A percentile compares a stretch with the other conserved stretches of the same genome.
These are phyloP conservation scores for Promerops cafer DNA, from an alignment of 2,113 vertebrate genomes.

Conservation along the genomic window DNA sequence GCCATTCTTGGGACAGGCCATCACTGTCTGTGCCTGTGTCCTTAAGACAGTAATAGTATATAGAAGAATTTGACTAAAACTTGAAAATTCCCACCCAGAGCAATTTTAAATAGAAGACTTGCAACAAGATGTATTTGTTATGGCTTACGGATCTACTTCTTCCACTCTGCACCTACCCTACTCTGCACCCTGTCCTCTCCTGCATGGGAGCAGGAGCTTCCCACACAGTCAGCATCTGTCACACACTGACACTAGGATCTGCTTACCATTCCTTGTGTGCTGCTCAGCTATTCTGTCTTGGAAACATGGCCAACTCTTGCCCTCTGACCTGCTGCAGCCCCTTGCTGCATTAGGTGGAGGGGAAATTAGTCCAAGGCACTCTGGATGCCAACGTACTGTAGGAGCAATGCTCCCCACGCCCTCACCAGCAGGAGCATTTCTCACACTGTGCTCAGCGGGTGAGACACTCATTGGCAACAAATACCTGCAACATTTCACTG, in stretches of 20 bases:
- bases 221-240: neutral
- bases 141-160: neutral
- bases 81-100: neutral
- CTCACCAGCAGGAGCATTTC: neutral
- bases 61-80: neutral
- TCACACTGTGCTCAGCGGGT: neutral
- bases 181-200: neutral
- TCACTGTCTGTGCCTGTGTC: neutral
- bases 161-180: neutral
- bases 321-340: neutral
- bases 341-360: neutral
- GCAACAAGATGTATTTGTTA: neutral
- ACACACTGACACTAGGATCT: neutral
- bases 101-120: neutral
- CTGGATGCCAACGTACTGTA: neutral
- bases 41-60: neutral
- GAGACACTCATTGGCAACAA: neutral
- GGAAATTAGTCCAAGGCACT: neutral
- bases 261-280: neutral
- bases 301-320: neutral
- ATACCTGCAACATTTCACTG: neutral
- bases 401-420: neutral
- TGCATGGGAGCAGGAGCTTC: neutral
- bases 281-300: neutral
- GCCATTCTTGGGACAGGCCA: neutral